phyloP scores from a whole-genome alignment of 2,113 vertebrate species.

The Rafetus swinhoei region DNA sequence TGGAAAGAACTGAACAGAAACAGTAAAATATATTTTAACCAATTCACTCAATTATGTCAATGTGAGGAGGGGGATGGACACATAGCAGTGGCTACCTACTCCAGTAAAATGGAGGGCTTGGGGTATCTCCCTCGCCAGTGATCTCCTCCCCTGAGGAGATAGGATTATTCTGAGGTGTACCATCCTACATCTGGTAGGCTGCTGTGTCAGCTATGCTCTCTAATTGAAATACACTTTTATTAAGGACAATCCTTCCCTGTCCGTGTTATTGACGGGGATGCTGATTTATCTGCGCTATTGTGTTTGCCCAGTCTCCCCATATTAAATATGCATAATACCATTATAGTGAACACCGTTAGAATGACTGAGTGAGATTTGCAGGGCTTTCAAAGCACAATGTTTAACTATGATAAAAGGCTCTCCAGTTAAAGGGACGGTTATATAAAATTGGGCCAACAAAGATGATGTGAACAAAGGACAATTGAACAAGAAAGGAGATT shows the following conservation, averaged over 20 bases:
- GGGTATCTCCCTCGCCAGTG: background rate
- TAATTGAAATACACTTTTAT: background rate
- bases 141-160: background rate
- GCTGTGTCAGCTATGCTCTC: background rate
- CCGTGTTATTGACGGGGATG: background rate
- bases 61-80: background rate
- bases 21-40: background rate
- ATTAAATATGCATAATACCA: slow-evolving; percentile 1
- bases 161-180: background rate
- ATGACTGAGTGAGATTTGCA: background rate
- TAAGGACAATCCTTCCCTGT: background rate
- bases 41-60: background rate
- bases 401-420: background rate
- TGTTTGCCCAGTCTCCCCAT: background rate
- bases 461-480: background rate
- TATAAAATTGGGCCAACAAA: background rate
- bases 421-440: background rate
- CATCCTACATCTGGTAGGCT: background rate
- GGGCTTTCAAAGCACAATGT: background rate
- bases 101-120: background rate
- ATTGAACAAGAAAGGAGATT: background rate
- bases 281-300: background rate
- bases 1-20: background rate
- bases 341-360: background rate
- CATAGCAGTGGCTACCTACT: background rate